These are phyloP conservation scores for Drosophila nr. medialis DNA, from an alignment of 2,888 invertebrate genomes.

Conservation along the genomic window DNA sequence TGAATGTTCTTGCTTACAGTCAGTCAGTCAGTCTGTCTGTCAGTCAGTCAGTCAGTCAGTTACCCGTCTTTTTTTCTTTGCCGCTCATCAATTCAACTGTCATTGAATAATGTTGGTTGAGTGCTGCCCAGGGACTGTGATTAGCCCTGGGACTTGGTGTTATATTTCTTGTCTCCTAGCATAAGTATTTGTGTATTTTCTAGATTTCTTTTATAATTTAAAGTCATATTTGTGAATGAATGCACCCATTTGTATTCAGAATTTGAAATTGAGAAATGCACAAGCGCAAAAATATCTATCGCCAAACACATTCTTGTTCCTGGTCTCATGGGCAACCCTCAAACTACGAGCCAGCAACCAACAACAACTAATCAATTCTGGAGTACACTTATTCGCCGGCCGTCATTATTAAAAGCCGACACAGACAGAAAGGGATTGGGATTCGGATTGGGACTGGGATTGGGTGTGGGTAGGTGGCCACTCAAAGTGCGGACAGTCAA, in stretches of 20 bases:
- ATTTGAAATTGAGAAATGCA: background rate
- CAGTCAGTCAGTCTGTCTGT: conserved; percentile 6
- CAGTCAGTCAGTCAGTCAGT: background rate
- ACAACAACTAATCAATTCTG: conserved; percentile 77
- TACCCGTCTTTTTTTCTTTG: background rate
- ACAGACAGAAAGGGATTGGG: conserved; percentile 17
- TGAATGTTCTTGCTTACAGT: conserved; percentile 74
- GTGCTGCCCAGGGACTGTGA: conserved; percentile 31
- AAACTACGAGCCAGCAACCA: conserved; percentile 8
- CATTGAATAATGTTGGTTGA: conserved; percentile 24
- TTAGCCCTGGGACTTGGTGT: conserved; percentile 30
- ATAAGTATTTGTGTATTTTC: background rate
- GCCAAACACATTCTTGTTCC: background rate
- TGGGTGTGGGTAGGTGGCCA: conserved; percentile 5
- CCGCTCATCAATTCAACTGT: conserved; percentile 53
- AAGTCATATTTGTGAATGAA: background rate
- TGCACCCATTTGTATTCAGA: background rate
- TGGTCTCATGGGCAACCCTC: background rate
- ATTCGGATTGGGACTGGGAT: background rate
- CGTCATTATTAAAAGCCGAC: conserved; percentile 60
- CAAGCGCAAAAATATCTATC: background rate
- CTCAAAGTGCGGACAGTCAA: conserved; percentile 77
- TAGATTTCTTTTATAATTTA: conserved; percentile 2
- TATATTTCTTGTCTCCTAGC: background rate
- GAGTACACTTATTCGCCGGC: conserved; percentile 62